Evolutionary conservation across 2,888 invertebrate species (phyloP), one percentile per base, ranked within the genome.

Genomic region (Xanthorhoe spadicearia): DNA sequence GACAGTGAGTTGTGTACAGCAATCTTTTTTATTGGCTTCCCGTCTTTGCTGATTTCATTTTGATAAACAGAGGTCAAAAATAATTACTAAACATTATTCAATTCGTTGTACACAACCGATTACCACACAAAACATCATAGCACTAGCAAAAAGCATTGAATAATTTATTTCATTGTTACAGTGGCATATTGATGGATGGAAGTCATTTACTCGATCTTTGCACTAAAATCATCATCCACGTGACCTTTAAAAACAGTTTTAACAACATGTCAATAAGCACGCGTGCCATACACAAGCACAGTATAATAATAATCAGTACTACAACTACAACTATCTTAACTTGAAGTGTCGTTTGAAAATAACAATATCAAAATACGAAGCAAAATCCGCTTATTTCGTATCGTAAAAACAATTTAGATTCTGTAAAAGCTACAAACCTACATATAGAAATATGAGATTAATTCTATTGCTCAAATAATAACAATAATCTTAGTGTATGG

Each of bases 181-280:
- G 50, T 66, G 60, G 51, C 52, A 67, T 43, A 52, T 52, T 67
- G 67, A 67, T 67, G 18, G 63, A 67, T 67, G 51, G 60, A 57
- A 48, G 63, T 53, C 56, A 67, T 67, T 67, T 67, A 56, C 63
- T 53, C 52, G 63, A 63, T 56, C 67, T 67, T 60, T 67, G 63
- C 60, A 63, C 67, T 60, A 66, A 63, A 67, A 63, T 60, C 67
- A 67, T 67, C 67, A 63, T 52, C 35, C 18, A 17, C 23, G 43
- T 68, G 57, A 68, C 64, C 67, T 68, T 53, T 64, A 50, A 57
- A 64, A 68, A 64, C 64, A 64, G 72, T 77, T 73, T 69, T 66
- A 69, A 63, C 64, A 71, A 69, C 69, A 72, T 73, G 74, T 80
- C 77, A 80, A 82, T 80, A 82, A 80, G 72, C 76, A 74, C 74